These are phyloP conservation scores for Tinea pellionella DNA, from an alignment of 2,888 invertebrate genomes.

Conservation along the genomic window DNA sequence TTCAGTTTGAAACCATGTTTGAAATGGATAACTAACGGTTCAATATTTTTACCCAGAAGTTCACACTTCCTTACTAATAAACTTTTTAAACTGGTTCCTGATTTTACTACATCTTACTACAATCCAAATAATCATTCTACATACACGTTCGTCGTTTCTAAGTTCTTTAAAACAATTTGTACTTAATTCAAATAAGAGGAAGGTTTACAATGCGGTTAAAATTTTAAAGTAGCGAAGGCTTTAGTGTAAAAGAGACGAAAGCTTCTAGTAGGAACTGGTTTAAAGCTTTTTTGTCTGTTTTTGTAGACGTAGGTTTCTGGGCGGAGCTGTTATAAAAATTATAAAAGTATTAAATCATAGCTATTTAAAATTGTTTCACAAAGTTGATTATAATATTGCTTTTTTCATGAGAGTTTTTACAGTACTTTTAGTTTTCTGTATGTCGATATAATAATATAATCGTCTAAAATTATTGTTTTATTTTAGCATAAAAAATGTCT, in stretches of 20 bases:
- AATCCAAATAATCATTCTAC: conserved; percentile 5
- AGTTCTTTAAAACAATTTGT: neutral
- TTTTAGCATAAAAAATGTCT: no score
- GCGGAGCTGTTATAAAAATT: neutral
- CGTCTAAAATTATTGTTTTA: no score
- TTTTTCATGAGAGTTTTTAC: no score
- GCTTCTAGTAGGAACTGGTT: neutral
- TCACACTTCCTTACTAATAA: conserved; percentile 46
- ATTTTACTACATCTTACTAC: conserved; percentile 15
- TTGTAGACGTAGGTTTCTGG: neutral
- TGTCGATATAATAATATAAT: no score
- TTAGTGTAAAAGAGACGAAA: neutral
- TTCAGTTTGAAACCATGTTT: no score
- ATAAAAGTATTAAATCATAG: neutral
- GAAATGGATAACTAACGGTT: conserved; percentile 57
- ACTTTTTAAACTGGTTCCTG: neutral
- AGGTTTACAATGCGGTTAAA: neutral
- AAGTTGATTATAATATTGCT: neutral
- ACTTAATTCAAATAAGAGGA: neutral
- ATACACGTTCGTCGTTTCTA: no score
- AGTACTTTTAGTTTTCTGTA: no score
- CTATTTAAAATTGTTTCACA: neutral
- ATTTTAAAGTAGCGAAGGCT: neutral
- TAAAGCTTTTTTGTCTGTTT: neutral
- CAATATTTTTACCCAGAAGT: conserved; percentile 43